Evolutionary conservation across 1,140 invertebrate genomes (phyloP).

Genomic region (Diorhabda elongata): DNA sequence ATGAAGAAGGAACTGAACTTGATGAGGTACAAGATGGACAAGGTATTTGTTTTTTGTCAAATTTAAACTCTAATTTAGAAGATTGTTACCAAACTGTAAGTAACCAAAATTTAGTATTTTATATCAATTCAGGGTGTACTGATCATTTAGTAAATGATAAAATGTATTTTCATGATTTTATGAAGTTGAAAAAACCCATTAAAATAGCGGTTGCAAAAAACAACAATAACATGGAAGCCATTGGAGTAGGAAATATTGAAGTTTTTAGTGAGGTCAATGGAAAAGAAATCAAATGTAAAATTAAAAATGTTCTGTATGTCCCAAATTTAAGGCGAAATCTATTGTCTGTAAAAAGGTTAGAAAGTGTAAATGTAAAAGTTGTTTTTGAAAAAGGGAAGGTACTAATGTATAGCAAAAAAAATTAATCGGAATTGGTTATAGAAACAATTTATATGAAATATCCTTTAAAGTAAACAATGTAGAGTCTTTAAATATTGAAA

Average conservation of each 20-base stretch:
- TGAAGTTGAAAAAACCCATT: not conserved
- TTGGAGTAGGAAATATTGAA: slow-evolving; percentile 11
- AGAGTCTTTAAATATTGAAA: not conserved
- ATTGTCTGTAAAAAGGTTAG: not conserved
- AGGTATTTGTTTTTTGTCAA: slow-evolving; percentile 12
- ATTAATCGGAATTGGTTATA: not conserved
- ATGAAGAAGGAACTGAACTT: not conserved
- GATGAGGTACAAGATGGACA: not conserved
- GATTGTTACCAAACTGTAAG: not conserved
- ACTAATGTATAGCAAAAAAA: not conserved
- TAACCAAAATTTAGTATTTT: not conserved
- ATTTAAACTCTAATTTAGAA: not conserved
- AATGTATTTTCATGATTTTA: not conserved
- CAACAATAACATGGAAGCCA: slow-evolving; percentile 7
- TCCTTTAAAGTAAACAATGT: not conserved
- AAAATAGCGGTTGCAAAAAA: not conserved
- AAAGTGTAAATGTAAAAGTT: not conserved
- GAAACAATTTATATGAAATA: no score
- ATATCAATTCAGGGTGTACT: not conserved
- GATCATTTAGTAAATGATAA: not conserved
- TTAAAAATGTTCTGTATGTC: not conserved
- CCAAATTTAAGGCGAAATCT: not conserved
- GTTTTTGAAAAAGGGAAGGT: not conserved
- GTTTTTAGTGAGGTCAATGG: not conserved
- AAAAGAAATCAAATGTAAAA: not conserved